These are phyloP conservation scores for Oryzias woworae DNA, from an alignment of 2,113 vertebrate genomes.

Conservation along the genomic window DNA sequence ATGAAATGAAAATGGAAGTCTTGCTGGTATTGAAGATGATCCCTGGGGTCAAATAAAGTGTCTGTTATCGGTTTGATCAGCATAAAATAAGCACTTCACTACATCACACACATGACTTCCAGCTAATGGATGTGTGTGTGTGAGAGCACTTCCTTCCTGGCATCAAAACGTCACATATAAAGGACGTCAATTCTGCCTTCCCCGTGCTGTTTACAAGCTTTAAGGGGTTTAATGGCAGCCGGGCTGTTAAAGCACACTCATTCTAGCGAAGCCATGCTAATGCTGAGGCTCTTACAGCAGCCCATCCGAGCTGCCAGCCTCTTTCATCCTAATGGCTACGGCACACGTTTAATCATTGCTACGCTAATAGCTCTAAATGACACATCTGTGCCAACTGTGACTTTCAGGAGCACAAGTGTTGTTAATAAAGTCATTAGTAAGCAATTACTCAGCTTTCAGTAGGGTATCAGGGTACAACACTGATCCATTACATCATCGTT, in stretches of 20 bases:
- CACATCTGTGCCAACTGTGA: slow-evolving; percentile 54
- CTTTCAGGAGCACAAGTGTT: slow-evolving; percentile 50
- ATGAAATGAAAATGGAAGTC: slow-evolving; percentile 45
- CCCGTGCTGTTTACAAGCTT: slow-evolving; percentile 19
- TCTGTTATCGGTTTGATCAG: slow-evolving; percentile 67
- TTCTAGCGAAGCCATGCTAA: slow-evolving; percentile 14
- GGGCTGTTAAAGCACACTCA: slow-evolving; percentile 16
- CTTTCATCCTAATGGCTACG: slow-evolving; percentile 12
- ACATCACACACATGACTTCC: slow-evolving; percentile 45
- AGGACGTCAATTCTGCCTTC: slow-evolving; percentile 8
- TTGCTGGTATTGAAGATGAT: slow-evolving; percentile 19
- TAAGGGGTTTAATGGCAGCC: slow-evolving; percentile 15
- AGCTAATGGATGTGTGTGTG: slow-evolving; percentile 49
- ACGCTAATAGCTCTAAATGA: slow-evolving; percentile 53
- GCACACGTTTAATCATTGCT: slow-evolving; percentile 54
- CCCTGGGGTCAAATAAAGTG: slow-evolving; percentile 59
- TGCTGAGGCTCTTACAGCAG: slow-evolving; percentile 10
- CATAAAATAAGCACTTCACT: slow-evolving; percentile 53
- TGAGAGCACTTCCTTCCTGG: not conserved
- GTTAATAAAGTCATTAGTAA: slow-evolving; percentile 57
- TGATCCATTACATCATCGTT: slow-evolving; percentile 9
- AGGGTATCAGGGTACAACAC: not conserved
- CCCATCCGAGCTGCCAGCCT: slow-evolving; percentile 2
- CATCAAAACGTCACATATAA: slow-evolving; percentile 11
- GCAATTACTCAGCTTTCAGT: slow-evolving; percentile 49